Conservation (phyloP, 2,888 invertebrate genomes). For the Lobophora halterata region DNA sequence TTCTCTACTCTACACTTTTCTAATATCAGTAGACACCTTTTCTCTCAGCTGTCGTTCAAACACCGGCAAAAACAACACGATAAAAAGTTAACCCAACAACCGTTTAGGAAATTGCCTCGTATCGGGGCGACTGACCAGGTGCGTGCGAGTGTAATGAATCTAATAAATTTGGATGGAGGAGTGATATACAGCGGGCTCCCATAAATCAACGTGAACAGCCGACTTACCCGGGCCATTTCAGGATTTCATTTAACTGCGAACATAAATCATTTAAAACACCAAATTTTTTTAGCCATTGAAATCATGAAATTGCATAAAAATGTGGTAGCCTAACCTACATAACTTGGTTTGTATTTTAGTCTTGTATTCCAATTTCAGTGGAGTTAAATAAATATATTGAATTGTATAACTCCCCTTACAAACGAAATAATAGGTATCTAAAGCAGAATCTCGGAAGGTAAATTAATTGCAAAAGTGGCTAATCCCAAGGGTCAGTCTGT, state of each 20-base stretch:
- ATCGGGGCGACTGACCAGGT: slow-evolving; percentile 13
- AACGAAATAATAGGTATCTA: too few relatives aligned
- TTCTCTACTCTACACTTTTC: too few relatives aligned
- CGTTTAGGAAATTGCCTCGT: slow-evolving; percentile 12
- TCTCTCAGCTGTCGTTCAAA: slow-evolving; percentile 1
- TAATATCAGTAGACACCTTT: too few relatives aligned
- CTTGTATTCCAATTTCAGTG: too few relatives aligned
- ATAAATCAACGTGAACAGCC: slow-evolving; percentile 26
- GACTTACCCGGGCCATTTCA: slow-evolving; percentile 30
- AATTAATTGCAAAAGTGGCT: slow-evolving; percentile 25
- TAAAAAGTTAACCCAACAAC: slow-evolving; percentile 7
- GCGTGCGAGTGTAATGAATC: slow-evolving; percentile 17
- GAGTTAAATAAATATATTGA: too few relatives aligned
- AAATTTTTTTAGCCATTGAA: neutral
- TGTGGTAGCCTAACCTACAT: too few relatives aligned
- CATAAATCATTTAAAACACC: slow-evolving; percentile 27
- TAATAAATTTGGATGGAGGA: slow-evolving; percentile 17
- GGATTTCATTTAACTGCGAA: slow-evolving; percentile 31
- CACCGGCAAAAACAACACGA: slow-evolving; percentile 2
- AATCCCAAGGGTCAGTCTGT: slow-evolving; percentile 16
- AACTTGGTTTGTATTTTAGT: too few relatives aligned
- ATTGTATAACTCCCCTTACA: too few relatives aligned
- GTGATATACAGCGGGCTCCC: slow-evolving; percentile 25
- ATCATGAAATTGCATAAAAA: too few relatives aligned
- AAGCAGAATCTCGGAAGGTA: too few relatives aligned